These are phyloP conservation scores for Thomomys bottae DNA, from an alignment of 2,113 vertebrate genomes.

Conservation along the genomic window DNA sequence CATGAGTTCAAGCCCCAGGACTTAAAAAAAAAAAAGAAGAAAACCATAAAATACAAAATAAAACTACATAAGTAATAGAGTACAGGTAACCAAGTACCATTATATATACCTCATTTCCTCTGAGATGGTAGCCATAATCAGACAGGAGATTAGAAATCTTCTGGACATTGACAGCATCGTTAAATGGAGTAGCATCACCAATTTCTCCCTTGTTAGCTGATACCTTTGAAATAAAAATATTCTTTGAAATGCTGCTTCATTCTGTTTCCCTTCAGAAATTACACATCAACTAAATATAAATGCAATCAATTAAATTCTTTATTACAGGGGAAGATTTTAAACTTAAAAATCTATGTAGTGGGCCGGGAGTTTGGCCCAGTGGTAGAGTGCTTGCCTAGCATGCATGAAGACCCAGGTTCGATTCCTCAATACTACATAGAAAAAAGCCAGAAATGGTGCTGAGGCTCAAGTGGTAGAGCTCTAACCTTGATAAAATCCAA, in stretches of 20 bases:
- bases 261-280: background rate
- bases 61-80: background rate
- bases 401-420: too few species aligned
- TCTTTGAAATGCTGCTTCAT: constrained; percentile 38
- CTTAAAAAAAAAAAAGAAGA: too few species aligned
- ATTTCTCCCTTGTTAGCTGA: constrained; percentile 99
- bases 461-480: too few species aligned
- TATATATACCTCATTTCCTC: constrained; percentile 95
- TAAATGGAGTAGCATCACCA: constrained; percentile 98
- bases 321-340: constrained; percentile 24
- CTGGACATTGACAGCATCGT: constrained; percentile 98
- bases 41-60: too few species aligned
- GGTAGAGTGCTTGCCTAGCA: too few species aligned
- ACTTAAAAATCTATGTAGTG: constrained; percentile 51
- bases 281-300: background rate
- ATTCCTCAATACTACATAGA: too few species aligned
- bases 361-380: too few species aligned
- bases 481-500: too few species aligned
- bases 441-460: too few species aligned
- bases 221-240: constrained; percentile 86
- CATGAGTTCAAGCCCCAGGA: too few species aligned
- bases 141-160: constrained; percentile 98
- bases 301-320: background rate
- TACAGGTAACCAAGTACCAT: background rate
- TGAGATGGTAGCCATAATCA: constrained; percentile 97